Evolutionary conservation across 2,888 invertebrate species (phyloP), one percentile per base, ranked within the genome.

Genomic region (Melipona bicolor): DNA sequence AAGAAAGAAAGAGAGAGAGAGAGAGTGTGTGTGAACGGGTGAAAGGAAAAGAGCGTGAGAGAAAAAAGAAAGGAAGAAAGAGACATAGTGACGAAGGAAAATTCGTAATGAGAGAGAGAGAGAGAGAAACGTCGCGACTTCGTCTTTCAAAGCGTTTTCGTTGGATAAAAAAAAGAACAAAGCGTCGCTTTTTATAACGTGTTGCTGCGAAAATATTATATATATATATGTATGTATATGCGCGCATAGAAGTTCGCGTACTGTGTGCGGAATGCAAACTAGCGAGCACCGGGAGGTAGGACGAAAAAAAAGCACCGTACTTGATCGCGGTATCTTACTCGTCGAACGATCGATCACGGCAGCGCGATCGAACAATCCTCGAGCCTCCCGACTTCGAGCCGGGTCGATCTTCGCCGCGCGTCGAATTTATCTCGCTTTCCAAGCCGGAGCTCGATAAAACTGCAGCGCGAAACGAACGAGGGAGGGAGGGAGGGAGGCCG

Each of bases 131-230:
- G 83, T 87, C 78, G 84, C 83, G 81, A 86, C 74, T 89, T 79
- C 87, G 87, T 87, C 87, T 88, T 88, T 88, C 87, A 89, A 79
- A 81, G 77, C 81, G 83, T 79, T 74, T 68, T 86, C 80, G 80
- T 85, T 68, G 78, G 59, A 21, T 56, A 84, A 75, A 24, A 72
- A 69, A 75, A 32, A 72, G 69, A 78, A 81, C 84, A 78, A 81
- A 81, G 69, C 81, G 85, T 87, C 83, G 83, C 85, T 81, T 85
- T 84, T 84, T 84, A 75, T 83, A 85, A 83, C 75, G 77, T 80
- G 81, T 82, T 80, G 78, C 72, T 75, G 67, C 79, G 76, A 72
- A 64, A 67, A 79, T 70, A 79, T 69, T 87, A 78, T 86, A 64
- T 77, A 78, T 74, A 43, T 43, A 74, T 87, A 78, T 86, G 68